Percentiles rank a stretch among this genome's conserved stretches.
These are phyloP conservation scores for Ypsolopha sequella DNA, from an alignment of 2,888 invertebrate species.

Conservation along the genomic window DNA sequence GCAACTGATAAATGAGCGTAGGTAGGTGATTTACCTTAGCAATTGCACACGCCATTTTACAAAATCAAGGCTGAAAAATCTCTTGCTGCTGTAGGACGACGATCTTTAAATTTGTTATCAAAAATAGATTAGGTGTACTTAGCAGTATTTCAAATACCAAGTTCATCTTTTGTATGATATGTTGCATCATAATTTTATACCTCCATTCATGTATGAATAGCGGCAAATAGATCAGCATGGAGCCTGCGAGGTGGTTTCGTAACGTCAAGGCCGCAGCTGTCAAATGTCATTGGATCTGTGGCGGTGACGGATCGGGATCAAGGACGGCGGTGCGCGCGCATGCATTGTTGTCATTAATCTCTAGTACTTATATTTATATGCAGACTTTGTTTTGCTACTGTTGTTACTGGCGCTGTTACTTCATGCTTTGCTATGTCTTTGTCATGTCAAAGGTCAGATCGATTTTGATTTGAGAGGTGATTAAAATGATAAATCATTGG, in stretches of 20 bases:
- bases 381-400: neutral
- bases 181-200: neutral
- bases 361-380: neutral
- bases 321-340: constrained; percentile 2
- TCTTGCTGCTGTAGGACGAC: too few species aligned
- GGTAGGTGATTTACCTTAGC: too few species aligned
- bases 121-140: too few species aligned
- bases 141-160: too few species aligned
- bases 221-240: neutral
- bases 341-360: neutral
- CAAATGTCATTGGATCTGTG: constrained; percentile 7
- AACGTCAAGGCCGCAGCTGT: constrained; percentile 6
- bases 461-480: neutral
- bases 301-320: constrained; percentile 4
- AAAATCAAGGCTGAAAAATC: too few species aligned
- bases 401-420: neutral
- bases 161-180: too few species aligned
- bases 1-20: too few species aligned
- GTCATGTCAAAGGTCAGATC: neutral
- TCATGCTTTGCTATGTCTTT: neutral
- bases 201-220: neutral
- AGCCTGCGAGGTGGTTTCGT: neutral
- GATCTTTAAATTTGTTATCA: too few species aligned
- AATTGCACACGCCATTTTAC: too few species aligned
- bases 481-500: neutral